Evolutionary conservation across 2,888 invertebrate species (phyloP).

Genomic region (Osmoderma eremita): DNA sequence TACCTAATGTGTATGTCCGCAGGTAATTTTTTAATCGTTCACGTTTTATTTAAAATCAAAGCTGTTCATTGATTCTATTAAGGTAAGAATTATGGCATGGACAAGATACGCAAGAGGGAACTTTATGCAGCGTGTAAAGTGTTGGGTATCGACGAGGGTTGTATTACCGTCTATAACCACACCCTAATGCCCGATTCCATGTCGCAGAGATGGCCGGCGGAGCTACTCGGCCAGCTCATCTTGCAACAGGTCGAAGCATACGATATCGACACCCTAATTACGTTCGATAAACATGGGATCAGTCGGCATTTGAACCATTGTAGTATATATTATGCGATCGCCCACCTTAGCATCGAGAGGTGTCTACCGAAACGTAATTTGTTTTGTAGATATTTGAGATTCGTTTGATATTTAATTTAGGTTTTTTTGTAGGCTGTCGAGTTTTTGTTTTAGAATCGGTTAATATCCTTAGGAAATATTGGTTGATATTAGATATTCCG

Average conservation of each 20-base stretch:
- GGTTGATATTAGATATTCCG: slow-evolving; percentile 83
- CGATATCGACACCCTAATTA: slow-evolving; percentile 85
- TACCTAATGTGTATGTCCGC: slow-evolving; percentile 87
- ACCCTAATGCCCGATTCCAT: slow-evolving; percentile 82
- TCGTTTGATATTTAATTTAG: slow-evolving; percentile 42
- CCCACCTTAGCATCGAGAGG: slow-evolving; percentile 80
- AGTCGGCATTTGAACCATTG: slow-evolving; percentile 94
- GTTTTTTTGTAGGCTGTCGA: slow-evolving; percentile 74
- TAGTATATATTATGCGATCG: slow-evolving; percentile 83
- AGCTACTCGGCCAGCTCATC: slow-evolving; percentile 72
- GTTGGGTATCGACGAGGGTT: slow-evolving; percentile 81
- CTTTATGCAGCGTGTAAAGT: slow-evolving; percentile 81
- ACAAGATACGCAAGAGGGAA: slow-evolving; percentile 76
- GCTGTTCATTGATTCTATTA: slow-evolving; percentile 38
- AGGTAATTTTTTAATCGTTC: slow-evolving; percentile 65
- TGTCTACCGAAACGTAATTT: slow-evolving; percentile 78
- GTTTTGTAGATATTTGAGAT: background rate
- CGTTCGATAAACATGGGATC: slow-evolving; percentile 94
- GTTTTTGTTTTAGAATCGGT: slow-evolving; percentile 87
- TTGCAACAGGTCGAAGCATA: slow-evolving; percentile 76
- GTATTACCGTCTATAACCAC: slow-evolving; percentile 78
- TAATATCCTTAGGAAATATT: slow-evolving; percentile 87
- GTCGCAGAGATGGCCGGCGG: slow-evolving; percentile 78
- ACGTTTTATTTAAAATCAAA: background rate
- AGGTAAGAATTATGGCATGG: slow-evolving; percentile 63